phyloP scores from a whole-genome alignment of 1,140 invertebrate species.

The Drosophila funebris region DNA sequence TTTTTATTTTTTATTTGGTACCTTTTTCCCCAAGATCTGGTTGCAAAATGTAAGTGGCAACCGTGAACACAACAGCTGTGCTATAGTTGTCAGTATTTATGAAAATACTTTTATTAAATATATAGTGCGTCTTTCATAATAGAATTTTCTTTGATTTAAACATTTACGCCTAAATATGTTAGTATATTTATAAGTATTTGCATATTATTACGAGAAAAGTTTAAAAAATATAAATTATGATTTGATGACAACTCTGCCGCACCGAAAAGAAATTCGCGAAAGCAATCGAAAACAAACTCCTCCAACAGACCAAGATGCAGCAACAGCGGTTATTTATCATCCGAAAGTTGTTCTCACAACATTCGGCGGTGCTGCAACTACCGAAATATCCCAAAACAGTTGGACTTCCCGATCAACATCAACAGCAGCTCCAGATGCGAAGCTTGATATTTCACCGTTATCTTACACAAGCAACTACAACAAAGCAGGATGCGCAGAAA shows the following conservation, averaged over 20 bases:
- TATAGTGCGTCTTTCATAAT: not conserved
- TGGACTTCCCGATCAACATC: not conserved
- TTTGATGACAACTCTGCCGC: constrained; percentile 29
- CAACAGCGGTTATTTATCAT: constrained; percentile 30
- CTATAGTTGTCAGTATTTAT: not conserved
- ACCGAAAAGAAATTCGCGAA: constrained; percentile 15
- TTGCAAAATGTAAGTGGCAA: no score
- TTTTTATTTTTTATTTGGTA: no score
- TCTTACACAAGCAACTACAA: constrained; percentile 42
- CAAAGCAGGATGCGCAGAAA: constrained; percentile 32
- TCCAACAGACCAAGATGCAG: constrained; percentile 32
- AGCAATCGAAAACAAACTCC: constrained; percentile 11
- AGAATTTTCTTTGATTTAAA: not conserved
- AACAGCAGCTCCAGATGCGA: constrained; percentile 10
- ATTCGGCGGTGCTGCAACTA: constrained; percentile 3
- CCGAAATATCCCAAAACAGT: not conserved
- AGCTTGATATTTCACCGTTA: constrained; percentile 21
- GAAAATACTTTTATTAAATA: not conserved
- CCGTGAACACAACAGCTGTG: constrained; percentile 11
- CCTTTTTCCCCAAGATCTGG: no score
- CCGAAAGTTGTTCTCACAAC: constrained; percentile 34
- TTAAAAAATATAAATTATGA: not conserved
- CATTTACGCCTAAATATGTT: not conserved
- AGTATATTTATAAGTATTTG: not conserved
- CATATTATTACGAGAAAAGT: not conserved